Evolutionary conservation across 64 coral and sea anemone genomes (phyloP).

Genomic region (Pachyseris speciosa): DNA sequence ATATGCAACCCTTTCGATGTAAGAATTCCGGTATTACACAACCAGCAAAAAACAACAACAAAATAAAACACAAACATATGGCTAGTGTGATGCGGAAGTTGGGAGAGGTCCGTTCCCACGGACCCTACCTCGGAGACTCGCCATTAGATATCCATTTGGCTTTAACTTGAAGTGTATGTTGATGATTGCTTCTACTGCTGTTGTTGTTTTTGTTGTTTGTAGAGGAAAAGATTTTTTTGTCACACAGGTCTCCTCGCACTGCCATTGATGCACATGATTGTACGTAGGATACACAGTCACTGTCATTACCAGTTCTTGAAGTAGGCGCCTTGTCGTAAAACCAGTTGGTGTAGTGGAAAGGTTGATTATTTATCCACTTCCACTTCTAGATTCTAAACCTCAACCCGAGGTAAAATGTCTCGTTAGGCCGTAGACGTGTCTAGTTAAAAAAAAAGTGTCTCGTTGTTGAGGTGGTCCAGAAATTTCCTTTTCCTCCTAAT

Average conservation of each 20-base stretch:
- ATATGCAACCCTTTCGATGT: too few species aligned
- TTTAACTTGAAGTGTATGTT: too few species aligned
- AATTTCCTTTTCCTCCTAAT: not conserved
- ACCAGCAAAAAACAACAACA: too few species aligned
- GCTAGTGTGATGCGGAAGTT: too few species aligned
- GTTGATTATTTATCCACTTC: not conserved
- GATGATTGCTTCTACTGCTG: too few species aligned
- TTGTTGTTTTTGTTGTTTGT: not conserved
- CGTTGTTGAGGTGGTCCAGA: not conserved
- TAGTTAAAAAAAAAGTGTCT: too few species aligned
- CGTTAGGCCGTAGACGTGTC: not conserved
- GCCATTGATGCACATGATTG: not conserved
- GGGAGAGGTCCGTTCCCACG: too few species aligned
- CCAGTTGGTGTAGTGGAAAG: slow-evolving; percentile 36
- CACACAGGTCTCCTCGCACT: not conserved
- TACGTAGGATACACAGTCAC: not conserved
- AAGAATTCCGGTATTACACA: too few species aligned
- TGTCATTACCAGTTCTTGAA: too few species aligned
- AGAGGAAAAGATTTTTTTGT: not conserved
- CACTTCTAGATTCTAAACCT: not conserved
- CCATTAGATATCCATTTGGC: too few species aligned
- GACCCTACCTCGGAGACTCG: too few species aligned
- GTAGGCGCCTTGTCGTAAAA: not conserved
- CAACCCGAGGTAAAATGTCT: slow-evolving; percentile 11
- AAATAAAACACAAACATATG: too few species aligned